Evolutionary conservation across 2,797 vertebrate genomes (phyloP).

Genomic region (Anniella stebbinsi): DNA sequence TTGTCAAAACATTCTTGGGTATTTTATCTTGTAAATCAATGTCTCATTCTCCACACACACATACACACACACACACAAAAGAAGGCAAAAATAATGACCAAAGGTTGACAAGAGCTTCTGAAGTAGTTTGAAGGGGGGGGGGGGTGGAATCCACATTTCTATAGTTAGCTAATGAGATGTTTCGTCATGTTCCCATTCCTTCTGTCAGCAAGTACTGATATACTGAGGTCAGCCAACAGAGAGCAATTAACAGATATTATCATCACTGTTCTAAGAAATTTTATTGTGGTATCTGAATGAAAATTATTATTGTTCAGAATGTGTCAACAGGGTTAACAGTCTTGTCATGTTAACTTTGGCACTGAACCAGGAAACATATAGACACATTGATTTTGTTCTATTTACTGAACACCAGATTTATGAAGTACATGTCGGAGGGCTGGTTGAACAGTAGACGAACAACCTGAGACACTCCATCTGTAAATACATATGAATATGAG

Average conservation of each 20-base stretch:
- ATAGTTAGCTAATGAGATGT: constrained; percentile 15
- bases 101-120: constrained; percentile 25
- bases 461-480: constrained; percentile 6
- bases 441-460: constrained; percentile 25
- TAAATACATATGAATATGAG: constrained; percentile 12
- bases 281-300: constrained; percentile 13
- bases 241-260: constrained; percentile 44
- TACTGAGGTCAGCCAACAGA: constrained; percentile 12
- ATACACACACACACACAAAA: too few relatives aligned
- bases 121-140: background rate
- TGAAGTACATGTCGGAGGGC: constrained; percentile 15
- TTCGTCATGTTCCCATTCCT: constrained; percentile 20
- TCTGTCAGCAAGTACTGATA: constrained; percentile 14
- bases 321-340: constrained; percentile 32
- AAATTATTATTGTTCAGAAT: constrained; percentile 33
- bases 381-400: constrained; percentile 23
- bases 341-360: constrained; percentile 11
- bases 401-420: constrained; percentile 28
- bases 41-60: background rate
- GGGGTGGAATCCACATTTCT: background rate
- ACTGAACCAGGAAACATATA: constrained; percentile 15
- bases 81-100: constrained; percentile 19
- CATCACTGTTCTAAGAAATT: background rate
- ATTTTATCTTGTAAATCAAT: background rate
- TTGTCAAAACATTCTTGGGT: background rate